These are phyloP conservation scores for Papilio protenor DNA, from an alignment of 2,888 invertebrate genomes.

Conservation along the genomic window DNA sequence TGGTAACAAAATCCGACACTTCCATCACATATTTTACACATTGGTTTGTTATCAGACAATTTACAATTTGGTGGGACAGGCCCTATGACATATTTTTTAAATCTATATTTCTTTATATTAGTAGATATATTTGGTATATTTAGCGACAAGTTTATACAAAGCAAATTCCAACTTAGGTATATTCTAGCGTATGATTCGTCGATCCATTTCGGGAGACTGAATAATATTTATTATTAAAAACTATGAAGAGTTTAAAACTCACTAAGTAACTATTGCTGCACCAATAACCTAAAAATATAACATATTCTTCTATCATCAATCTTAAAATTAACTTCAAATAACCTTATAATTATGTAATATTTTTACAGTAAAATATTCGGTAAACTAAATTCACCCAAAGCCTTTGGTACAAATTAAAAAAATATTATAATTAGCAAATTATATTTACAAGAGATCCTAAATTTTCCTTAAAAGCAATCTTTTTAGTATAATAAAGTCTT, in stretches of 20 bases:
- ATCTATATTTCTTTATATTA: conserved; percentile 43
- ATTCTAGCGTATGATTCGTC: conserved; percentile 83
- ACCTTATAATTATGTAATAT: conserved; percentile 36
- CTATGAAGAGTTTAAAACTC: conserved; percentile 71
- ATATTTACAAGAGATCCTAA: conserved; percentile 70
- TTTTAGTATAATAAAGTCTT: conserved; percentile 60
- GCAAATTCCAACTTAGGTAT: conserved; percentile 80
- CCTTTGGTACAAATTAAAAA: conserved; percentile 58
- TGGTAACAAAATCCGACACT: too few relatives aligned
- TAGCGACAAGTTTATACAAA: conserved; percentile 76
- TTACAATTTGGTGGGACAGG: too few relatives aligned
- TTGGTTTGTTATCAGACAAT: too few relatives aligned
- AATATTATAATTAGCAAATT: conserved; percentile 52
- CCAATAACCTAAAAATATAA: conserved; percentile 59
- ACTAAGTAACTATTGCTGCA: conserved; percentile 66
- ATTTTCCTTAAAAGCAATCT: conserved; percentile 54
- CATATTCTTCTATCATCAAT: conserved; percentile 50
- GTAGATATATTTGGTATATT: conserved; percentile 69
- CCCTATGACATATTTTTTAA: neutral
- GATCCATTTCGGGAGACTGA: conserved; percentile 69
- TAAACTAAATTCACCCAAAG: conserved; percentile 67
- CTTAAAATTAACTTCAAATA: conserved; percentile 49
- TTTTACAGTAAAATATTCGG: conserved; percentile 53
- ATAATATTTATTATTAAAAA: conserved; percentile 54
- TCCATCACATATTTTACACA: too few relatives aligned